Base-by-base conservation (phyloP, 2,888 invertebrate species). In the Agriotes lineatus region DNA sequence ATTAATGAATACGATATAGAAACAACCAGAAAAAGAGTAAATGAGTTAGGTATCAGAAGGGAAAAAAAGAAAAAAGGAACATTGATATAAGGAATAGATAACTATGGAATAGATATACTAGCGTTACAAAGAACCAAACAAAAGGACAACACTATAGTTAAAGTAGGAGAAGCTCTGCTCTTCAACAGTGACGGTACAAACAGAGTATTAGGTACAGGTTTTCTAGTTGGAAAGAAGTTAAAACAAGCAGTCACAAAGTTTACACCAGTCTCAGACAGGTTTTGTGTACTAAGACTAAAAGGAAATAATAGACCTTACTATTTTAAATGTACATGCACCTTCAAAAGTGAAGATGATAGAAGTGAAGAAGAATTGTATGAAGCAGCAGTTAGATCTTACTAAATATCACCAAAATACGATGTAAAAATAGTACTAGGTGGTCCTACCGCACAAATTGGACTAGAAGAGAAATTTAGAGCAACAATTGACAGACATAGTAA, bases 341-440 rank as follows among this genome's bases (percentile, higher is more conserved):
- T 7, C 33, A 33, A 33, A 33, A 33, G 45, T 14, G 6, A 22
- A 50, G 20, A 50, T n/a, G 25, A 18, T 6, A 22, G 18, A 22
- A 22, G 2, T 9, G 22, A 10, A 39, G 25, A 6, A 22, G 22
- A 22, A 50, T 50, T 22, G 4, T 39, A 12, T 39, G 25, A 7
- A 7, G 7, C 25, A 7, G 25, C 7, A 39, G 10, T 7, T 39
- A 39, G 14, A 39, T 4, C 3, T 5, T 39, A 6, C 3, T 5
- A 39, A 39, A 10, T 7, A 39, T 39, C n/a, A 10, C 22, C 50
- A 50, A 50, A 19, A 19, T 22, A 50, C 50, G n/a, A 50, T 50
- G 25, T 10, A 12, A 12, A 50, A 25, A 18, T 50, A 22, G 10
- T 22, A 14, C 10, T 12, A 12, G 2, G 12, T 7, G n/a, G 7